These are phyloP conservation scores for Equus quagga DNA, from an alignment of 2,113 vertebrate genomes.

Conservation along the genomic window DNA sequence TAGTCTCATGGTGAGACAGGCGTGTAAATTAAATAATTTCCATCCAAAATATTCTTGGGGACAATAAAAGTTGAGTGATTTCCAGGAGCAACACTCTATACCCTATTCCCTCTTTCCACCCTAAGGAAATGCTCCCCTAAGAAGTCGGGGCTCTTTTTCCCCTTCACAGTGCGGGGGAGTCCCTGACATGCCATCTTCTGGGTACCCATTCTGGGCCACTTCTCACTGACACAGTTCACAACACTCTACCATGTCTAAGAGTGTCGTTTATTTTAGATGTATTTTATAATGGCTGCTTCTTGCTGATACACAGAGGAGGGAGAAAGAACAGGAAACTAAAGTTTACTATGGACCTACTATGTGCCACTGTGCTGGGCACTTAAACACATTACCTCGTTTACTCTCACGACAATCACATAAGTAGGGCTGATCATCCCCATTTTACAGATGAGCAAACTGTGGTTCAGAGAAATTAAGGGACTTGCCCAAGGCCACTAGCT, in stretches of 20 bases:
- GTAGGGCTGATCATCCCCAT: background rate
- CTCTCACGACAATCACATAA: background rate
- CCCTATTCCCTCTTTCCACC: background rate
- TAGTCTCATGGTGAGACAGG: background rate
- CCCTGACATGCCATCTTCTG: background rate
- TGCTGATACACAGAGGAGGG: background rate
- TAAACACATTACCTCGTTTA: background rate
- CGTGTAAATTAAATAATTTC: background rate
- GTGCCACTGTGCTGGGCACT: too few species aligned
- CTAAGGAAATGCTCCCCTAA: background rate
- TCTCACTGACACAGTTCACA: background rate
- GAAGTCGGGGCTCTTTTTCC: background rate
- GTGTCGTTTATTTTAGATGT: background rate
- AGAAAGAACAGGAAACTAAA: background rate
- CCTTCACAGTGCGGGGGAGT: background rate
- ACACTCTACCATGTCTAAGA: background rate
- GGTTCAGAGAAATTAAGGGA: background rate
- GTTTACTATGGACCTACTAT: background rate
- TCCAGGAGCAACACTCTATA: background rate
- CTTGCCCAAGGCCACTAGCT: background rate
- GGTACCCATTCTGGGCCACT: background rate
- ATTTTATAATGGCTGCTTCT: background rate
- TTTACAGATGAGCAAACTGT: background rate
- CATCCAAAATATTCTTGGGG: background rate
- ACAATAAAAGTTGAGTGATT: background rate